phyloP scores from a whole-genome alignment of 1,140 invertebrate genomes.

The Asbolus verrucosus region DNA sequence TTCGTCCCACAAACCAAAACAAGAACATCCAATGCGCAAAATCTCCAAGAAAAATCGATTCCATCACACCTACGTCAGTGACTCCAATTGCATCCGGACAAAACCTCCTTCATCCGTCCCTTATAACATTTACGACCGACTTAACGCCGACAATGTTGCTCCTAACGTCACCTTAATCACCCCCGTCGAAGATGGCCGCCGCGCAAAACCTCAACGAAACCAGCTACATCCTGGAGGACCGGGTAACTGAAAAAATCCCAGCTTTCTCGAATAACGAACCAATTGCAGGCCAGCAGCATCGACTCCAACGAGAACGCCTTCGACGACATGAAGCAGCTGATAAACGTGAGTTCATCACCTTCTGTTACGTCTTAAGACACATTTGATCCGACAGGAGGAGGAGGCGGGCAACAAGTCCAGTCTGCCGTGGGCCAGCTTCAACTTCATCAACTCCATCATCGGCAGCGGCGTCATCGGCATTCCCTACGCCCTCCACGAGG shows the following conservation, averaged over 20 bases:
- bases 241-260: no score
- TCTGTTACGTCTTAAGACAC: no score
- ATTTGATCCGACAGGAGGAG: no score
- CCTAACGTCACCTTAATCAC: constrained; percentile 7
- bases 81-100: constrained; percentile 19
- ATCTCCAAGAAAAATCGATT: constrained; percentile 17
- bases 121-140: constrained; percentile 23
- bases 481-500: constrained; percentile 84
- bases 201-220: constrained; percentile 50
- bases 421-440: constrained; percentile 87
- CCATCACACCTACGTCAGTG: constrained; percentile 15
- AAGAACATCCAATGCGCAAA: constrained; percentile 13
- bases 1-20: background rate
- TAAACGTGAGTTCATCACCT: constrained; percentile 64
- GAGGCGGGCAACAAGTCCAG: constrained; percentile 70
- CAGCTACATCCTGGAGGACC: constrained; percentile 55
- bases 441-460: constrained; percentile 94
- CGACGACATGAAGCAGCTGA: constrained; percentile 70
- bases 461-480: constrained; percentile 93
- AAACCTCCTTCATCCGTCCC: constrained; percentile 22
- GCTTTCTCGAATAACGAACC: no score
- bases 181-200: constrained; percentile 1
- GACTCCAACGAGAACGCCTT: constrained; percentile 69
- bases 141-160: constrained; percentile 11
- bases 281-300: constrained; percentile 64